Base-by-base conservation (phyloP, 2,113 vertebrate genomes). In the Alouatta palliata region DNA sequence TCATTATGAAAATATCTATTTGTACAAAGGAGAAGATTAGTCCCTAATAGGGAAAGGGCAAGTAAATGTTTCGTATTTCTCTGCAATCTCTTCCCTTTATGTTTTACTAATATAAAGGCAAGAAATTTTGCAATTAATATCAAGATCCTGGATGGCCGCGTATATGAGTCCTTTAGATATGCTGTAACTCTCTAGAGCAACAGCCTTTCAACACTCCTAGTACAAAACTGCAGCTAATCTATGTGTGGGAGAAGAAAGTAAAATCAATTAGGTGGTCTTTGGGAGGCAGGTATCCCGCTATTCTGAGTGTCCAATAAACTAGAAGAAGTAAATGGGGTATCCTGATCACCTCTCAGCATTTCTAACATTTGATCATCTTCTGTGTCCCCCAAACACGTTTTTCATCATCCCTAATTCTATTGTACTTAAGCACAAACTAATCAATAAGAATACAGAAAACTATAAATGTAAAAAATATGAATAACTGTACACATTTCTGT, bases 301-400 rank as follows among this genome's bases (percentile, higher is more conserved):
- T 52, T 52, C 12, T 19, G 30, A 52, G 61, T 11, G 30, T 47
- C 23, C 9, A 81, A 61, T 0, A 82, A 14, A 40, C 0, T 8
- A 70, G 2, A 52, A 70, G 20, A 32, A 85, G 13, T 32, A 58
- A 64, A 30, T 45, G 40, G 25, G 3, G 49, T 70, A 90, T 52
- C 23, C 61, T 14, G 70, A 76, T 2, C 27, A 52, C 23, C 6
- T 32, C 12, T 45, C 49, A 54, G 20, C 20, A 10, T 4, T n/a
- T 6, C 8, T 70, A 37, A 68, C 56, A 54, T 23, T 66, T 83
- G 49, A 82, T 40, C 1, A 11, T 21, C 9, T 14, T 13, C 8
- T 8, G 35, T 32, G 5, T n/a, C 0, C 0, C 1, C 14, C 5
- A 6, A 32, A 71, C 3, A 21, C 12, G 4, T 20, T 90, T 45